phyloP scores from a whole-genome alignment of 2,113 vertebrate species.

The Myotis lucifugus region DNA sequence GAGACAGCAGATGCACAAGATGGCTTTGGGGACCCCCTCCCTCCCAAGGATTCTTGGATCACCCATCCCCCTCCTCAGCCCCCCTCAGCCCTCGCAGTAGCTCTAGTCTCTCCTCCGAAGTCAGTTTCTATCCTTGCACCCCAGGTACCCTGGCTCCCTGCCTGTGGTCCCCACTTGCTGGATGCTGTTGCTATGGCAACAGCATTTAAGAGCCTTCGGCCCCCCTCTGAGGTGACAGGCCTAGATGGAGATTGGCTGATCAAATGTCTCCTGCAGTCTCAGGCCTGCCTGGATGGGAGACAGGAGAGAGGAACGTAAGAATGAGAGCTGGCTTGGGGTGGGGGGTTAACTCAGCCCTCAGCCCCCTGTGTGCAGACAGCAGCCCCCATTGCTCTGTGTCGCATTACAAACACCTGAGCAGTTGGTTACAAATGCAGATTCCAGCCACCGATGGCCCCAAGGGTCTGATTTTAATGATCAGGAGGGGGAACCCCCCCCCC shows the following conservation, averaged over 20 bases:
- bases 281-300: neutral
- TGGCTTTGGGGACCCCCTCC: neutral
- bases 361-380: neutral
- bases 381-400: neutral
- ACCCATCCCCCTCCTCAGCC: neutral
- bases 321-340: neutral
- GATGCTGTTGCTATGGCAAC: constrained; percentile 74
- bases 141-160: constrained; percentile 63
- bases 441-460: neutral
- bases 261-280: neutral
- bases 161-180: constrained; percentile 61
- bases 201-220: neutral
- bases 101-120: constrained; percentile 10
- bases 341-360: neutral
- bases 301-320: neutral
- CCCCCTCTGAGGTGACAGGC: constrained; percentile 39
- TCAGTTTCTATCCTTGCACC: constrained; percentile 32
- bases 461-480: neutral
- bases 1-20: neutral
- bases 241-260: constrained; percentile 60
- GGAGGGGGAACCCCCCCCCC: neutral
- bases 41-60: neutral
- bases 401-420: neutral
- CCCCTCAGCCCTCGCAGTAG: neutral
- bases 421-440: neutral